Percentiles rank a stretch among this genome's conserved stretches.
phyloP scores from a whole-genome alignment of 2,888 invertebrate genomes.

The Cinara cedri region DNA sequence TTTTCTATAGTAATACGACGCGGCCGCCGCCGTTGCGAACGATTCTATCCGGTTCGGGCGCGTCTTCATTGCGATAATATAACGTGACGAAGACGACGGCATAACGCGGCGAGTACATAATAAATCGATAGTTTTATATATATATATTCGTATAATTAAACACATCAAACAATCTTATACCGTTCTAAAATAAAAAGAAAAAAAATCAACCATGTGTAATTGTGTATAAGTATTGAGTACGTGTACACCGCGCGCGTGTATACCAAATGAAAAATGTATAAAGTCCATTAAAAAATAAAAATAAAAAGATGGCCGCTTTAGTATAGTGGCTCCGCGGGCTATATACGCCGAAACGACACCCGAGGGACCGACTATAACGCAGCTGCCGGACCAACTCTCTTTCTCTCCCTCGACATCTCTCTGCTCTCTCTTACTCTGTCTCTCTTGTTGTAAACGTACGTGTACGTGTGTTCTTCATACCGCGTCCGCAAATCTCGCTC shows the following conservation, averaged over 20 bases:
- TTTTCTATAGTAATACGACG: too few relatives aligned
- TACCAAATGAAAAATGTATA: constrained; percentile 20
- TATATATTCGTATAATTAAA: too few relatives aligned
- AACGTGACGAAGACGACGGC: too few relatives aligned
- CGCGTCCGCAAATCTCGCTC: not conserved
- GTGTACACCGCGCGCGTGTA: too few relatives aligned
- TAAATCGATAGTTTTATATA: too few relatives aligned
- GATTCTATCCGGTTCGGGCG: too few relatives aligned
- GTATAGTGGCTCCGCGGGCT: constrained; percentile 5
- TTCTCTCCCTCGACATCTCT: not conserved
- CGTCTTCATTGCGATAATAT: too few relatives aligned
- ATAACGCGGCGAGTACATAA: too few relatives aligned
- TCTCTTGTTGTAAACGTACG: not conserved
- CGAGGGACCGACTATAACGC: constrained; percentile 30
- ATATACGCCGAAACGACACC: constrained; percentile 22
- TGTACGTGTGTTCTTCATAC: not conserved
- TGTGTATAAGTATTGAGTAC: too few relatives aligned
- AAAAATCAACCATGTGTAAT: constrained; percentile 18
- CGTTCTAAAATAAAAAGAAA: not conserved
- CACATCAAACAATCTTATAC: not conserved
- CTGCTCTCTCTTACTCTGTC: not conserved
- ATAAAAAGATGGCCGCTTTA: constrained; percentile 30
- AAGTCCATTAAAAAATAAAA: constrained; percentile 45
- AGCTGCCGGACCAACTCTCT: constrained; percentile 11
- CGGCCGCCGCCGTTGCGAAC: too few relatives aligned